Evolutionary conservation across 2,888 invertebrate genomes (phyloP).

Genomic region (Bombylius major): DNA sequence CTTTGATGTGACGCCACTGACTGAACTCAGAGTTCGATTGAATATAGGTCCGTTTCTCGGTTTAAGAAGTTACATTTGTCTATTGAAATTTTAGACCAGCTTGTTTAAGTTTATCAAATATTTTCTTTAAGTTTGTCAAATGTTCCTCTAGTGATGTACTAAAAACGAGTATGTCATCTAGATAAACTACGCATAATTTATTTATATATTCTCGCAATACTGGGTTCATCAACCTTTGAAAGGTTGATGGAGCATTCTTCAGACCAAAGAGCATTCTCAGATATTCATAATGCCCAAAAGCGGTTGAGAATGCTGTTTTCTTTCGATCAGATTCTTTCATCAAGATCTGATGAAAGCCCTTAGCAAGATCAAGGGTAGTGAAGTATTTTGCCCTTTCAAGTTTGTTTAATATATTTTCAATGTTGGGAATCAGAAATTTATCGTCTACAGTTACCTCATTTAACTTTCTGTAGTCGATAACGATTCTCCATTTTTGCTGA

Average conservation of each 20-base stretch:
- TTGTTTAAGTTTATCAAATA: constrained; percentile 8
- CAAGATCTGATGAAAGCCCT: constrained; percentile 11
- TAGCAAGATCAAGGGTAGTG: constrained; percentile 9
- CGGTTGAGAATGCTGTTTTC: constrained; percentile 8
- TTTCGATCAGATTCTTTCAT: constrained; percentile 5
- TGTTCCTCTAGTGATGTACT: constrained; percentile 11
- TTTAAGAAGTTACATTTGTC: constrained; percentile 16
- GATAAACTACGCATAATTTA: constrained; percentile 5
- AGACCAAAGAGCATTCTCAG: constrained; percentile 11
- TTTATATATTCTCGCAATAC: constrained; percentile 1
- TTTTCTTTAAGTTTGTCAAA: constrained; percentile 5
- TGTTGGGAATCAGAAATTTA: constrained; percentile 14
- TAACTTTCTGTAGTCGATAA: constrained; percentile 5
- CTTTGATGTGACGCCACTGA: too few relatives aligned
- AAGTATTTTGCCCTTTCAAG: constrained; percentile 11
- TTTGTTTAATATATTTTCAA: constrained; percentile 13
- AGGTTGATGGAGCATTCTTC: too few relatives aligned
- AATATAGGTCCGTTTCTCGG: constrained; percentile 18
- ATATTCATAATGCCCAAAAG: constrained; percentile 2
- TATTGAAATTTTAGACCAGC: constrained; percentile 9
- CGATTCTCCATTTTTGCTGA: constrained; percentile 12
- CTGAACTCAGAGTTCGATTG: too few relatives aligned
- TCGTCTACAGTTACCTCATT: constrained; percentile 14
- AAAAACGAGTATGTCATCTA: constrained; percentile 10
- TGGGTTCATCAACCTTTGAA: too few relatives aligned